These are phyloP conservation scores for Diachrysia chrysitis DNA, from an alignment of 2,888 invertebrate species.

Conservation along the genomic window DNA sequence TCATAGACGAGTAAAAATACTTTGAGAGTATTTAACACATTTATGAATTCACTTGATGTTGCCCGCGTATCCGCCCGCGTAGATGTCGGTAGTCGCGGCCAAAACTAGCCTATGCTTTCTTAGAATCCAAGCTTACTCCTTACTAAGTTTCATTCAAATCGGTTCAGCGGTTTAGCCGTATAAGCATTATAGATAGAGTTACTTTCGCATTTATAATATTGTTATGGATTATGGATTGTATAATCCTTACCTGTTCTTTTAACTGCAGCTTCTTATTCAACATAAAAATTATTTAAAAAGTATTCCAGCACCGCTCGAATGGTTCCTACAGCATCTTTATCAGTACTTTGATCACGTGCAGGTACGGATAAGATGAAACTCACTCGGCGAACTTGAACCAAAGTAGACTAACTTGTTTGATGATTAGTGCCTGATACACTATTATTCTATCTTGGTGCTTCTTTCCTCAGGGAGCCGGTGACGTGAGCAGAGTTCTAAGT, in stretches of 20 bases:
- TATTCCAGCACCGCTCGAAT: background rate
- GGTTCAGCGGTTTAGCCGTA: too few relatives aligned
- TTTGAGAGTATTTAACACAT: too few relatives aligned
- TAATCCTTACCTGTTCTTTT: background rate
- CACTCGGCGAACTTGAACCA: conserved; percentile 12
- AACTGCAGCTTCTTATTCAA: background rate
- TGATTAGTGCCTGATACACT: conserved; percentile 33
- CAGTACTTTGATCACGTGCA: conserved; percentile 30
- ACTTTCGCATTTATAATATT: too few relatives aligned
- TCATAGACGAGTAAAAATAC: too few relatives aligned
- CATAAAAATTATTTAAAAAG: background rate
- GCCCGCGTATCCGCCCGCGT: too few relatives aligned
- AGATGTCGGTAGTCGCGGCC: too few relatives aligned
- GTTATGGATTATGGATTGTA: too few relatives aligned
- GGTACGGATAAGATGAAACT: conserved; percentile 5
- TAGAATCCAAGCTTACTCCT: too few relatives aligned
- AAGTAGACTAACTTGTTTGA: conserved; percentile 9
- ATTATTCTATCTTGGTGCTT: conserved; percentile 25
- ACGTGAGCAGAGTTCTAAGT: conserved; percentile 17
- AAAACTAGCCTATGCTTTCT: too few relatives aligned
- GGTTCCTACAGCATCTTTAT: background rate
- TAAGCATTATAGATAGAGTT: too few relatives aligned
- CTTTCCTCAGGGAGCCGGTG: conserved; percentile 10
- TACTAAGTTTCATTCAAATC: too few relatives aligned
- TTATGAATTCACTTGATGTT: too few relatives aligned